Conservation (phyloP, 2,888 invertebrate genomes). For the Serripes groenlandicus region DNA sequence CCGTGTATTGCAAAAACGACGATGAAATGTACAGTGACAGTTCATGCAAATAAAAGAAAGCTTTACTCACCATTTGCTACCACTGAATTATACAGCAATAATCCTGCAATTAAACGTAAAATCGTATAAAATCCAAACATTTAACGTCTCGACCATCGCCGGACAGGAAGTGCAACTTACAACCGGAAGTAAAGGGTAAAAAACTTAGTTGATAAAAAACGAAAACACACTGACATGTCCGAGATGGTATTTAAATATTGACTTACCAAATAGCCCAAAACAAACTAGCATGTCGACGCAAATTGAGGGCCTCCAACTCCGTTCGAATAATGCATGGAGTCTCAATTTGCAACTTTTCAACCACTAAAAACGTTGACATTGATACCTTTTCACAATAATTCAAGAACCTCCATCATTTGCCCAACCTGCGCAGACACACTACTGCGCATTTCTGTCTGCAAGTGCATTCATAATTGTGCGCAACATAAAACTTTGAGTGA, state of each 20-base stretch:
- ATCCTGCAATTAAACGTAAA: slow-evolving; percentile 73
- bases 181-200: slow-evolving; percentile 62
- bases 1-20: not conserved
- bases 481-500: slow-evolving; percentile 29
- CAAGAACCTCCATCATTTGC: slow-evolving; percentile 59
- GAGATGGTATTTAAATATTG: not conserved
- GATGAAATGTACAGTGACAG: slow-evolving; percentile 23
- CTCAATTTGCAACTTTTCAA: slow-evolving; percentile 66
- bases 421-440: slow-evolving; percentile 71
- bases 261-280: slow-evolving; percentile 80
- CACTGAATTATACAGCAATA: slow-evolving; percentile 79
- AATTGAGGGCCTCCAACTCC: slow-evolving; percentile 72
- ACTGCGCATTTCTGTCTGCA: slow-evolving; percentile 75
- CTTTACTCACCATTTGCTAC: slow-evolving; percentile 78
- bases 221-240: slow-evolving; percentile 10
- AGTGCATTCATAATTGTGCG: slow-evolving; percentile 53
- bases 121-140: slow-evolving; percentile 27
- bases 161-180: slow-evolving; percentile 73
- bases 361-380: slow-evolving; percentile 68
- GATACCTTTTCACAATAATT: slow-evolving; percentile 57
- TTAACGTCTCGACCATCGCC: slow-evolving; percentile 47
- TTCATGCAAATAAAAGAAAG: slow-evolving; percentile 30
- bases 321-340: slow-evolving; percentile 73
- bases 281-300: slow-evolving; percentile 80
- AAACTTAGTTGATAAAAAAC: slow-evolving; percentile 29